Percentiles rank a stretch among this genome's conserved stretches.
Conservation (phyloP, 2,888 invertebrate genomes). For the Heliconius ismenius region DNA sequence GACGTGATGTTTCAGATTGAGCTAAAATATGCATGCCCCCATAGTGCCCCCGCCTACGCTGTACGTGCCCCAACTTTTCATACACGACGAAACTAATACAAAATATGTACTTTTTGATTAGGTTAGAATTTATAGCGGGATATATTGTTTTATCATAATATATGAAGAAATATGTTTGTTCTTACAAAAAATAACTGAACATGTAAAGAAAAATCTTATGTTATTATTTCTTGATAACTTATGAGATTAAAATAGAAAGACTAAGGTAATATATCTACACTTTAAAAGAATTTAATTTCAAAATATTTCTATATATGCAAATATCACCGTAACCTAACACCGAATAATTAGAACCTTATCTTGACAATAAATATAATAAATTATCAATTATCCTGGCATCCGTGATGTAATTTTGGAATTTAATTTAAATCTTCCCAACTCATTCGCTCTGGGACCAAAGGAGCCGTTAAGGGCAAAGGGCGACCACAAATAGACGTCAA, state of each 20-base stretch:
- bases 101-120: constrained; percentile 25
- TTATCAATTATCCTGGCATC: constrained; percentile 25
- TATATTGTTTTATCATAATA: not conserved
- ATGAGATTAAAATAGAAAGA: not conserved
- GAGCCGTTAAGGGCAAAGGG: constrained; percentile 72
- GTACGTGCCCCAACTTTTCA: constrained; percentile 36
- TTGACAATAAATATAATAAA: constrained; percentile 25
- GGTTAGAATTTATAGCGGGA: constrained; percentile 24
- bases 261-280: not conserved
- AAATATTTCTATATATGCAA: not conserved
- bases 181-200: too few relatives aligned
- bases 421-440: constrained; percentile 51
- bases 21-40: constrained; percentile 41
- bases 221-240: not conserved
- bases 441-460: constrained; percentile 52
- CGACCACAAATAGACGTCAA: constrained; percentile 82
- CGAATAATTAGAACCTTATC: not conserved
- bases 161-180: not conserved
- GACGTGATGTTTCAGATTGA: constrained; percentile 62
- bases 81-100: constrained; percentile 28
- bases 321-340: not conserved
- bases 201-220: not conserved
- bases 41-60: constrained; percentile 29
- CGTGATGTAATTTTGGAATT: constrained; percentile 50
- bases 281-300: not conserved